These are phyloP conservation scores for Sceloporus undulatus DNA, from an alignment of 2,113 vertebrate genomes.

Conservation along the genomic window DNA sequence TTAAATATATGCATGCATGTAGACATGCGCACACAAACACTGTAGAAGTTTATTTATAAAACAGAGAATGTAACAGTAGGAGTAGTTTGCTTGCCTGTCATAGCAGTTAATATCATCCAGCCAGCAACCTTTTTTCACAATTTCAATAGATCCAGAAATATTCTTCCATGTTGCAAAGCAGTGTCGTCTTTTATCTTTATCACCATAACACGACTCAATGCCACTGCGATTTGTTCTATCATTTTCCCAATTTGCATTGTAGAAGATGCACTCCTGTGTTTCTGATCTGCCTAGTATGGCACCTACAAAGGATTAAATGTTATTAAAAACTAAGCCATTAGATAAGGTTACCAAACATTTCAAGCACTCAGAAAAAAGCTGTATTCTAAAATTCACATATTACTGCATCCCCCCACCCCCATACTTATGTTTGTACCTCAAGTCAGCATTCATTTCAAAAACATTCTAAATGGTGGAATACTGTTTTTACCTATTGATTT, in stretches of 20 bases:
- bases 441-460: constrained; percentile 1
- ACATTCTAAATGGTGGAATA: constrained; percentile 9
- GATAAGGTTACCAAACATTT: background rate
- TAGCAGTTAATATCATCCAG: constrained; percentile 99
- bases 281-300: constrained; percentile 97
- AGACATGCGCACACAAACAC: too few relatives aligned
- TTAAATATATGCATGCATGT: background rate
- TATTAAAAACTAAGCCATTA: background rate
- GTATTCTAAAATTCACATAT: background rate
- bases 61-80: constrained; percentile 6
- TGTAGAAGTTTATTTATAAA: background rate
- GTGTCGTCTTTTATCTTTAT: constrained; percentile 94
- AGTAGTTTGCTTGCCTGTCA: constrained; percentile 85
- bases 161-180: constrained; percentile 99
- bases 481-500: constrained; percentile 10
- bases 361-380: background rate
- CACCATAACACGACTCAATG: constrained; percentile 90
- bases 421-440: background rate
- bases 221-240: constrained; percentile 96
- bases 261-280: constrained; percentile 94
- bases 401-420: background rate
- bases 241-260: constrained; percentile 97
- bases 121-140: constrained; percentile 98
- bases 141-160: constrained; percentile 91
- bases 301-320: constrained; percentile 77